A percentile compares a stretch with the other conserved stretches of the same genome.
Evolutionary conservation across 1,140 invertebrate genomes (phyloP).

Genomic region (Drosophila kanapiae): DNA sequence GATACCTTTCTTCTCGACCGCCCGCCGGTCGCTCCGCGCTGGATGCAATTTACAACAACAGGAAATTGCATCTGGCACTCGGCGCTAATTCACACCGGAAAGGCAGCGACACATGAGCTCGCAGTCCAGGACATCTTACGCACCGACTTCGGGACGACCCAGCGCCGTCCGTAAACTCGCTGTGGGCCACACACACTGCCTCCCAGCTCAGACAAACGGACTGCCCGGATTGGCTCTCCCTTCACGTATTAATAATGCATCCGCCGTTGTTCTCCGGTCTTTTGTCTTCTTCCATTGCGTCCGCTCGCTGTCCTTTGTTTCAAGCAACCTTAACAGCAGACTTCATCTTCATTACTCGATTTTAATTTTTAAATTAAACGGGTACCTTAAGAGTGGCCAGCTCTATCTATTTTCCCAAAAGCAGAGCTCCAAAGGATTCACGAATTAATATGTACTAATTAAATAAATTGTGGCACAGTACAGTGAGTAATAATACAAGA

Average conservation of each 20-base stretch:
- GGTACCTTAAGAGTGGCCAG: too few relatives aligned
- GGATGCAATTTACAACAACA: slow-evolving; percentile 70
- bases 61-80: slow-evolving; percentile 77
- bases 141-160: slow-evolving; percentile 28
- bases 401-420: background rate
- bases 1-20: slow-evolving; percentile 3
- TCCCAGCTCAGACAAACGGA: background rate
- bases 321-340: slow-evolving; percentile 4
- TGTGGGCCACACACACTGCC: slow-evolving; percentile 9
- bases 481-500: too few relatives aligned
- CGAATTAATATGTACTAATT: background rate
- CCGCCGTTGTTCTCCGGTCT: slow-evolving; percentile 29
- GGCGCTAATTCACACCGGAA: slow-evolving; percentile 76
- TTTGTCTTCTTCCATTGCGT: slow-evolving; percentile 24
- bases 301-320: slow-evolving; percentile 29
- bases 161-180: slow-evolving; percentile 17
- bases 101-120: slow-evolving; percentile 51
- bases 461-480: background rate
- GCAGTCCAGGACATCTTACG: slow-evolving; percentile 55
- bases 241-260: slow-evolving; percentile 68
- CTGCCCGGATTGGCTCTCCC: slow-evolving; percentile 11
- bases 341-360: slow-evolving; percentile 61
- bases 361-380: slow-evolving; percentile 53
- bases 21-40: background rate
- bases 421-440: background rate